Percentiles rank a stretch among this genome's conserved stretches.
These are phyloP conservation scores for Netelia melanura DNA, from an alignment of 2,888 invertebrate genomes.

Conservation along the genomic window DNA sequence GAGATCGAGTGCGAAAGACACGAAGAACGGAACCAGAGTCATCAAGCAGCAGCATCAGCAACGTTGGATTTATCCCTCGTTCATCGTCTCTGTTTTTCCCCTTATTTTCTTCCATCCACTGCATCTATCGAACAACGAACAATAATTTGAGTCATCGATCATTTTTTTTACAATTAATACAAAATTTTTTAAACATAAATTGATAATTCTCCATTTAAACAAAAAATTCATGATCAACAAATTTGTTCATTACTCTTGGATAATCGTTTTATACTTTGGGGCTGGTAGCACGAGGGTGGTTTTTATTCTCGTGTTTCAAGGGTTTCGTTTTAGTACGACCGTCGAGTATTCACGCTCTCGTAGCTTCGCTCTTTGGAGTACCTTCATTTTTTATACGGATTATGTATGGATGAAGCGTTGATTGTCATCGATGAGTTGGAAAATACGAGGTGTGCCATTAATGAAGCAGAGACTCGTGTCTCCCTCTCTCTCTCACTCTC, in stretches of 20 bases:
- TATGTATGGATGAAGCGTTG: neutral
- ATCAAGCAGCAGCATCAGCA: constrained; percentile 19
- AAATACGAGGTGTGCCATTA: constrained; percentile 16
- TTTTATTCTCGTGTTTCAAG: constrained; percentile 1
- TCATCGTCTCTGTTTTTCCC: constrained; percentile 10
- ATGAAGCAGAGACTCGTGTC: constrained; percentile 1
- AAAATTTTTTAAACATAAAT: no score
- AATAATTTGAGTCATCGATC: no score
- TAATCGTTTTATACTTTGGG: no score
- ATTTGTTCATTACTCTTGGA: no score
- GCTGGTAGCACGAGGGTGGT: neutral
- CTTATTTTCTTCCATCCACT: constrained; percentile 36
- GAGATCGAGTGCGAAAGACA: constrained; percentile 45
- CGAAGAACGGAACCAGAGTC: constrained; percentile 35
- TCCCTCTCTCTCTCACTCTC: no score
- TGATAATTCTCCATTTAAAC: no score
- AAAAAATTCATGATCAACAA: no score
- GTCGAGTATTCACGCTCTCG: constrained; percentile 28
- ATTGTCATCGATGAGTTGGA: constrained; percentile 11
- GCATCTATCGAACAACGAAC: no score
- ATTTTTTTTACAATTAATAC: no score
- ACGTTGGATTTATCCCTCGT: constrained; percentile 60
- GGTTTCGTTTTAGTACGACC: constrained; percentile 30
- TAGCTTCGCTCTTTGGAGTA: constrained; percentile 24
- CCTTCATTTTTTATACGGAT: neutral